Evolutionary conservation across 2,113 vertebrate species (phyloP), one percentile per base, ranked within the genome.

Genomic region (Lycaon pictus): DNA sequence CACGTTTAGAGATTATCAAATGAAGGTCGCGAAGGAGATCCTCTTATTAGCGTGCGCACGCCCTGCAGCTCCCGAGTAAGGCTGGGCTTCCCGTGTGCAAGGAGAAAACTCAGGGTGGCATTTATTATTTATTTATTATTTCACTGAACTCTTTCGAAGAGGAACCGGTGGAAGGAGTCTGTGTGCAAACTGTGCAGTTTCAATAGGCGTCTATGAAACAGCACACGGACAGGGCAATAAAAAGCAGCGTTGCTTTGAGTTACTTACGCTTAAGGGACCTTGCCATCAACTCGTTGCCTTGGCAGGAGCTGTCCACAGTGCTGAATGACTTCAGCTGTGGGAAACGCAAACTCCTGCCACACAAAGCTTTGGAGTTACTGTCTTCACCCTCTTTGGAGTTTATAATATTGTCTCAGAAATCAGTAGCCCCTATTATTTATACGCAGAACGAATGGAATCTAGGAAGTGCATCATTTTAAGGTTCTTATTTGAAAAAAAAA

Each of bases 301-400:
- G 1, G 13, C 8, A 76, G 95, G 97, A 98, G 97, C 98, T 99
- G 98, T 98, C 98, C 98, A 96, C 58, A 77, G 98, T 99, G 62
- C 98, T 99, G 98, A 98, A 97, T 69, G 43, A 20, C 76, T 17
- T 25, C 71, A 32, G 37, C 71, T 58, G 25, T 89, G 77, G 72
- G 95, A 97, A 96, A 80, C 63, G 13, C 85, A 32, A 22, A 43
- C 71, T 58, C 20, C 32, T 1, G 5, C 63, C 19, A 1, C 56
- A 4, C 67, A 74, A 82, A 95, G 87, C 83, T 91, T 94, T 74
- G 60, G 67, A 19, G 72, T n/a, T 51, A 79, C 12, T 77, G 27
- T 32, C 97, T 81, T 93, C 79, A 48, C 74, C 60, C 94, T 97
- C 37, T 71, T 29, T 71, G 77, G 87, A 51, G 60, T 58, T 22